phyloP scores from a whole-genome alignment of 2,888 invertebrate genomes.

The Blera fallax region DNA sequence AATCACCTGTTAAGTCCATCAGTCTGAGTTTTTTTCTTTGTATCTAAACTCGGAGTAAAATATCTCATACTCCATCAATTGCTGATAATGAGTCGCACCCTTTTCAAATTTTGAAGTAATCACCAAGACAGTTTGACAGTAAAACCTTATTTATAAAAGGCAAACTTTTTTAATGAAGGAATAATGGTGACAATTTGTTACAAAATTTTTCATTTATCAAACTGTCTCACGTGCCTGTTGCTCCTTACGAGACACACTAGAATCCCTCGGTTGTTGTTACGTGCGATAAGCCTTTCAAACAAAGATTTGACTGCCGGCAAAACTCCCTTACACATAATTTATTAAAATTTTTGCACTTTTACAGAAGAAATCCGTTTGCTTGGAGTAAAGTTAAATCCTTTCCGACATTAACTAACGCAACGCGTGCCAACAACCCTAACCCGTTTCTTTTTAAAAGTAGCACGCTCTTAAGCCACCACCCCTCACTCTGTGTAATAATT shows the following conservation, averaged over 20 bases:
- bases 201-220: background rate
- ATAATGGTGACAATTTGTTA: no score
- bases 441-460: background rate
- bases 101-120: no score
- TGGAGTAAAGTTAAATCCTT: background rate
- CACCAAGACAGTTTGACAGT: background rate
- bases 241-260: background rate
- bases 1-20: no score
- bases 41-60: no score
- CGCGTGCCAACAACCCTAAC: background rate
- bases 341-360: conserved; percentile 6
- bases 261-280: background rate
- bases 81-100: no score
- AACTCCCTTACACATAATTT: conserved; percentile 3
- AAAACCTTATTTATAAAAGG: background rate
- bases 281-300: background rate
- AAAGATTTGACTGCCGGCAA: background rate
- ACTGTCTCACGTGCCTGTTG: background rate
- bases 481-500: background rate
- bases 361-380: background rate
- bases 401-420: background rate
- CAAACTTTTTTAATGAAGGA: background rate
- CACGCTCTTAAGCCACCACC: background rate
- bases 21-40: no score
- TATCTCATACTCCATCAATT: no score